Base-by-base conservation (phyloP, 2,888 invertebrate genomes). In the Craniophora ligustri region DNA sequence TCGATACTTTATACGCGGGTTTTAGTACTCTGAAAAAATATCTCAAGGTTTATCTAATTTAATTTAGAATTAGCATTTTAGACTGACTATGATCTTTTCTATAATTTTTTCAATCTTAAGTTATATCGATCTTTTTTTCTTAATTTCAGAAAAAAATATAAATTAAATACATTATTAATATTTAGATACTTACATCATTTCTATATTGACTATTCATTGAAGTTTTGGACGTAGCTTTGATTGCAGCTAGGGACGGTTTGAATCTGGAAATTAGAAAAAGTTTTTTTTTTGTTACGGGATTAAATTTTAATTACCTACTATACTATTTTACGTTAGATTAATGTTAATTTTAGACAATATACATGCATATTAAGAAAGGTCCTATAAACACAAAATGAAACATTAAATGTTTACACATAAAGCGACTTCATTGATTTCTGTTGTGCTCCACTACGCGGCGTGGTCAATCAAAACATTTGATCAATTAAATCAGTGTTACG, bases 241-340 rank as follows among this genome's bases (percentile, higher is more conserved):
- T 97, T 48, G 97, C 97, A 48, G 96, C 96, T 79, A 97, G 89
- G 68, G 97, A 97, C 64, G 97, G 97, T 84, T 97, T 97, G 85
- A 96, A 97, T 89, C 94, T 94, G 90, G 40, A 88, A 89, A n/a
- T n/a, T 48, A 42, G 31, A 35, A 28, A 39, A 21, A 35, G 13
- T 47, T 11, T 4, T 11, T 26, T 28, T 26, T n/a, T 26, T 4
- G n/a, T n/a, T n/a, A n/a, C n/a, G n/a, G n/a, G n/a, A n/a, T n/a
- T n/a, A n/a, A n/a, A n/a, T n/a, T n/a, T n/a, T n/a, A n/a, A 10
- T 10, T 2, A 10, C 10, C 1, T 10, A 1, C 2, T 1, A 7
- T 23, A 2, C 23, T 8, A 8, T 21, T 8, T 8, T 21, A 21
- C 8, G n/a, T 21, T 8, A 21, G 1, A 16, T 5, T 3, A 28